Evolutionary conservation across 2,888 invertebrate genomes (phyloP).

Genomic region (Phytoseiulus persimilis): DNA sequence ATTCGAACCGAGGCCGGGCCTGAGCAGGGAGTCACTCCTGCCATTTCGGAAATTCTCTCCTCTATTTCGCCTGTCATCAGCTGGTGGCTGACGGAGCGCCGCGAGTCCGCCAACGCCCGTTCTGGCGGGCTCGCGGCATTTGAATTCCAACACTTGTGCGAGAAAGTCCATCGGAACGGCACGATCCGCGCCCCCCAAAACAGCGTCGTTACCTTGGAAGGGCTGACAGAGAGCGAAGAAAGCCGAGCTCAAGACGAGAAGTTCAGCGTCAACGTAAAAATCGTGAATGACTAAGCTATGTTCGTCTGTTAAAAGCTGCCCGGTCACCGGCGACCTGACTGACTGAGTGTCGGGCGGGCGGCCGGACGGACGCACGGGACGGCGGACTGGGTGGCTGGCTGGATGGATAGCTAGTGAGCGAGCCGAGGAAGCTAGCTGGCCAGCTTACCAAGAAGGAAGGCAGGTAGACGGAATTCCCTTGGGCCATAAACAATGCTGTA

Average conservation of each 20-base stretch:
- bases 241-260: not conserved
- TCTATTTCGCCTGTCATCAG: no score
- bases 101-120: no score
- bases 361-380: no score
- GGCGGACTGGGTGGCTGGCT: not conserved
- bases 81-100: no score
- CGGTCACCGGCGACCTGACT: not conserved
- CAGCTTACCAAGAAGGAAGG: not conserved
- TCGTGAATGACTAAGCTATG: slow-evolving; percentile 5
- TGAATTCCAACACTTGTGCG: no score
- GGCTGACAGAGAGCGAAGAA: not conserved
- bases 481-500: not conserved
- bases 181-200: not conserved
- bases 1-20: no score
- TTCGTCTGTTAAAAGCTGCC: not conserved
- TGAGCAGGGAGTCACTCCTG: no score
- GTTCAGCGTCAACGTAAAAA: not conserved
- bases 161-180: not conserved
- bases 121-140: no score
- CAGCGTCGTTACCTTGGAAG: not conserved
- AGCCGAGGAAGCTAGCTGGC: not conserved
- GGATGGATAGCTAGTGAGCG: not conserved
- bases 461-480: not conserved
- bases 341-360: not conserved
- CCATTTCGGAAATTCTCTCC: no score